Evolutionary conservation across 2,888 invertebrate genomes (phyloP), one percentile per base, ranked within the genome.

Genomic region (Steinernema carpocapsae): DNA sequence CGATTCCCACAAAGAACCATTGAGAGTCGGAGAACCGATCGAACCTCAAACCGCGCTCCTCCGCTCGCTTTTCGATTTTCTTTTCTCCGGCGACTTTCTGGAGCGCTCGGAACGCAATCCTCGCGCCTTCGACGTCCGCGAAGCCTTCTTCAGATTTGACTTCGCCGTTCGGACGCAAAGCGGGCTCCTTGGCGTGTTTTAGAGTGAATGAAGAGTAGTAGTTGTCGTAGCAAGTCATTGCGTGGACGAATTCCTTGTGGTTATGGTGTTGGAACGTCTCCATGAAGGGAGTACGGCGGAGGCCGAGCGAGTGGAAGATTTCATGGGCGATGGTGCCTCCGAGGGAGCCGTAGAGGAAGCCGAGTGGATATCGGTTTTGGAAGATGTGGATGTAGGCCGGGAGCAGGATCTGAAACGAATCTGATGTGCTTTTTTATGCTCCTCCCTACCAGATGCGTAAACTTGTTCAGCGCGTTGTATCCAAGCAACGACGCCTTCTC

Each of bases 311-410:
- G 37, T 64, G 64, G 32, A 37, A 29, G 4, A 64, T 22, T 17
- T 64, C 64, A 17, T 64, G 64, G 32, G 32, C 64, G 32, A 64
- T 17, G 29, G 64, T 64, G 64, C 12, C 64, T 1, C 64, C 64
- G 32, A 64, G 24, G 64, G 64, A 32, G 64, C 64, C 64, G 64
- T 64, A 64, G 29, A 64, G 12, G 64, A 64, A 64, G 10, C 64
- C 64, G 32, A 64, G 32, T 1, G 64, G 64, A 19, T 32, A 64
- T 1, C 29, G 64, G n/a, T 64, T 29, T 17, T 64, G 24, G 64
- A n/a, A 64, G 64, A 64, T 64, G 64, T 64, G 64, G 37, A 64
- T 64, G 32, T 32, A 64, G 64, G 64, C 64, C 29, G 64, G 64
- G 4, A 26, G 22, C 32, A 64, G 24, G 64, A 64, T n/a, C 64